These are phyloP conservation scores for Monopis laevigella DNA, from an alignment of 2,888 invertebrate genomes.

Conservation along the genomic window DNA sequence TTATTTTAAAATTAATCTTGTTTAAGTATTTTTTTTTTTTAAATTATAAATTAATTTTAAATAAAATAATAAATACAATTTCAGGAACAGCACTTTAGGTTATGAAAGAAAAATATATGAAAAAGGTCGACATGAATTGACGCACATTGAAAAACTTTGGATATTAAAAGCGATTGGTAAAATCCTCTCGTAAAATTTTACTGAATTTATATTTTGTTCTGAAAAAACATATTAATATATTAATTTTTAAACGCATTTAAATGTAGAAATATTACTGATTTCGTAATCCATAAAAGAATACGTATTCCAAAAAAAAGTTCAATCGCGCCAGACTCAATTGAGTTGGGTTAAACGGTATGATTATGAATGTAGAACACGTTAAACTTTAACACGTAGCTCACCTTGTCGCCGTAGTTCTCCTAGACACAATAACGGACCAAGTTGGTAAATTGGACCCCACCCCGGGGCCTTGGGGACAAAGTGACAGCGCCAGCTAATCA, in stretches of 20 bases:
- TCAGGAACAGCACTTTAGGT: too few species aligned
- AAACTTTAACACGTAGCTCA: conserved; percentile 7
- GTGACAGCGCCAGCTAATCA: conserved; percentile 22
- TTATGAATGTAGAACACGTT: conserved; percentile 9
- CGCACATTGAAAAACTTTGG: conserved; percentile 21
- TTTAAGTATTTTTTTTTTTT: too few species aligned
- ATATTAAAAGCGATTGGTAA: conserved; percentile 2
- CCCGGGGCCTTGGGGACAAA: conserved; percentile 35
- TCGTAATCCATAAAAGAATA: too few species aligned
- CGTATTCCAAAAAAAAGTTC: not conserved
- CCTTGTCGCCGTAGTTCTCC: conserved; percentile 4
- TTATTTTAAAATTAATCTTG: too few species aligned
- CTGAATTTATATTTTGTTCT: too few species aligned
- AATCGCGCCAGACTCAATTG: not conserved
- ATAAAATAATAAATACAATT: too few species aligned
- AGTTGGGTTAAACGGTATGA: not conserved
- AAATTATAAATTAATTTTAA: too few species aligned
- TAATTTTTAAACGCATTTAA: too few species aligned
- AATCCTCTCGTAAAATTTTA: not conserved
- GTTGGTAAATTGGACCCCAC: conserved; percentile 54
- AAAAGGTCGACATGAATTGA: conserved; percentile 19
- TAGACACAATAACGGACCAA: conserved; percentile 43
- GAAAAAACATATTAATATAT: not conserved
- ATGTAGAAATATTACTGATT: too few species aligned
- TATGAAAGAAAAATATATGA: conserved; percentile 17